Percentiles rank a stretch among this genome's conserved stretches.
These are phyloP conservation scores for Pelecanus crispus DNA, from an alignment of 2,113 vertebrate genomes.

Conservation along the genomic window DNA sequence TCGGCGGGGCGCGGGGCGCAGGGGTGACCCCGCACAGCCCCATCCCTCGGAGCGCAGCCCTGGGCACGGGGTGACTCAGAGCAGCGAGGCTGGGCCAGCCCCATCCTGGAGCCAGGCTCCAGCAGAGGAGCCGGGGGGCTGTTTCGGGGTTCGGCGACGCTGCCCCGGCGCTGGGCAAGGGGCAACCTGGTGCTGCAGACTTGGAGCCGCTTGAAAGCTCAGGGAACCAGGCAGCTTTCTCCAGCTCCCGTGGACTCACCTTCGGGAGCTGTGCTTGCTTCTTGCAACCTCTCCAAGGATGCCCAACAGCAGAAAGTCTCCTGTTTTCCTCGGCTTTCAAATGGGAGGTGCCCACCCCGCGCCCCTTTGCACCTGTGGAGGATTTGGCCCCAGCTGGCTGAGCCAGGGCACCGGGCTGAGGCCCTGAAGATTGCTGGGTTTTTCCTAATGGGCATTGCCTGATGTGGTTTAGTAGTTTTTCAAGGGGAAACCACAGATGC, in stretches of 20 bases:
- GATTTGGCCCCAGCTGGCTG: not conserved
- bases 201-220: not conserved
- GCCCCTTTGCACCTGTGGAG: not conserved
- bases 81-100: not conserved
- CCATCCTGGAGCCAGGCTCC: not conserved
- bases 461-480: not conserved
- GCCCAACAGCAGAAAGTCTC: not conserved
- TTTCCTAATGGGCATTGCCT: not conserved
- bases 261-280: not conserved
- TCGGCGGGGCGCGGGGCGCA: fast-evolving
- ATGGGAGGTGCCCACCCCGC: not conserved
- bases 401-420: not conserved
- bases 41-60: not conserved
- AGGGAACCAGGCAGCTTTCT: not conserved
- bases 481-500: not conserved
- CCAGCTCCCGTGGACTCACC: not conserved
- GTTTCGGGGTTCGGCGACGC: not conserved
- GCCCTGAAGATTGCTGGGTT: not conserved
- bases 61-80: not conserved
- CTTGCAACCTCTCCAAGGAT: not conserved
- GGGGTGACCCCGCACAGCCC: not conserved
- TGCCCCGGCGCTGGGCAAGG: not conserved
- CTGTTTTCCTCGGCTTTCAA: not conserved
- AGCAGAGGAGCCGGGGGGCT: not conserved
- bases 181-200: not conserved